These are phyloP conservation scores for Drosophila quadrilineata DNA, from an alignment of 1,140 invertebrate species.

Conservation along the genomic window DNA sequence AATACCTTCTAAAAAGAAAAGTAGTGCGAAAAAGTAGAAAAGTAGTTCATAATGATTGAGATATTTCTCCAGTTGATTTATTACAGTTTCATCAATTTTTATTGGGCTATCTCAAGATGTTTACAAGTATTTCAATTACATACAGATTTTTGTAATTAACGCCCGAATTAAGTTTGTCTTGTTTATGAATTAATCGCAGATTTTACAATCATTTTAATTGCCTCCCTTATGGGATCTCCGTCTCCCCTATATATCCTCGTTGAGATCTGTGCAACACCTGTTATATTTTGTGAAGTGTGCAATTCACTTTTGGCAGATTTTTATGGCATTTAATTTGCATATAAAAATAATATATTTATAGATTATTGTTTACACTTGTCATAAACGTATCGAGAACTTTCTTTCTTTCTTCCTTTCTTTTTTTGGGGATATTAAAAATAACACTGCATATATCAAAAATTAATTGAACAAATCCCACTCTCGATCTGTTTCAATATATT, in stretches of 20 bases:
- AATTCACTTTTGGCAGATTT: constrained; percentile 41
- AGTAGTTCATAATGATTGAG: too few species aligned
- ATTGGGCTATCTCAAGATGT: too few species aligned
- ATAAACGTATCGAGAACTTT: constrained; percentile 7
- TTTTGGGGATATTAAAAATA: constrained; percentile 59
- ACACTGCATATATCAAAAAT: constrained; percentile 59
- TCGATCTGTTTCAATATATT: constrained; percentile 9
- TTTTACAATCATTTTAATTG: constrained; percentile 35
- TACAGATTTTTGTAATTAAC: too few species aligned
- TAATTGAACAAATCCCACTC: constrained; percentile 54
- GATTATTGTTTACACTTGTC: constrained; percentile 65
- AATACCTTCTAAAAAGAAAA: neutral
- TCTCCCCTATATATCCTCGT: neutral
- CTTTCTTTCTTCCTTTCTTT: too few species aligned
- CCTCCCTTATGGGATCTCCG: neutral
- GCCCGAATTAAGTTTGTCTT: neutral
- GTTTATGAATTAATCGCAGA: neutral
- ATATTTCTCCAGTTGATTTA: too few species aligned
- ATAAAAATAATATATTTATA: constrained; percentile 56
- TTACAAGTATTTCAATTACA: too few species aligned
- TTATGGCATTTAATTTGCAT: constrained; percentile 22
- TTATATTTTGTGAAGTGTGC: constrained; percentile 9
- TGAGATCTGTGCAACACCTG: neutral
- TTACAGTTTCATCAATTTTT: too few species aligned
- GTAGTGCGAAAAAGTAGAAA: too few species aligned